Evolutionary conservation across 2,113 vertebrate species (phyloP).

Genomic region (Megaceryle maxima): DNA sequence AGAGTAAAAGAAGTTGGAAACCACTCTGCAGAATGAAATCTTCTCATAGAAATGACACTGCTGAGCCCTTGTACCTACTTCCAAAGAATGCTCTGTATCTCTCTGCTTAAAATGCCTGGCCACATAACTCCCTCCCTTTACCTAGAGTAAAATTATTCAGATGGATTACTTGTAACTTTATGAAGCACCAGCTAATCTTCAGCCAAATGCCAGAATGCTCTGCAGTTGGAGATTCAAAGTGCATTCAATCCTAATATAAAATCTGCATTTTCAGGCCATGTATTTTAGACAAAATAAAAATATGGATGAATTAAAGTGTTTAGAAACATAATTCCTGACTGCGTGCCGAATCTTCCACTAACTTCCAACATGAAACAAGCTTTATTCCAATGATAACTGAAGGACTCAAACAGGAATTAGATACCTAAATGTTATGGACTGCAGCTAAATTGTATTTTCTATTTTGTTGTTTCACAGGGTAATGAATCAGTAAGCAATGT

Average conservation of each 20-base stretch:
- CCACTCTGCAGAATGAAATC: neutral
- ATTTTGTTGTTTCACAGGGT: neutral
- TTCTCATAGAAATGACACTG: neutral
- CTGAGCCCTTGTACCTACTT: neutral
- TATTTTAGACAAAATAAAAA: constrained; percentile 11
- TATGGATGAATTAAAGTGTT: neutral
- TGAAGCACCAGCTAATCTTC: neutral
- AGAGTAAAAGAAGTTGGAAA: neutral
- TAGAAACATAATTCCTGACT: neutral
- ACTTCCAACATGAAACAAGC: neutral
- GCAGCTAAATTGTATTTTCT: neutral
- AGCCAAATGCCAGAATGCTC: neutral
- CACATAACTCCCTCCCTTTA: neutral
- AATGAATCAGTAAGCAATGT: neutral
- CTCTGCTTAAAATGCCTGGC: neutral
- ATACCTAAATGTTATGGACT: neutral
- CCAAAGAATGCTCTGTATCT: neutral
- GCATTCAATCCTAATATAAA: neutral
- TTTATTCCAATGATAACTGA: neutral
- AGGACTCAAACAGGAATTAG: neutral
- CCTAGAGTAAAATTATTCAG: neutral
- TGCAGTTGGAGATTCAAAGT: neutral
- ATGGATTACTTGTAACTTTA: neutral
- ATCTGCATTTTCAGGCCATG: constrained; percentile 16
- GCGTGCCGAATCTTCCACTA: neutral